Evolutionary conservation across 1,140 invertebrate genomes (phyloP), one percentile per base, ranked within the genome.

Genomic region (Drosophila melanogaster): DNA sequence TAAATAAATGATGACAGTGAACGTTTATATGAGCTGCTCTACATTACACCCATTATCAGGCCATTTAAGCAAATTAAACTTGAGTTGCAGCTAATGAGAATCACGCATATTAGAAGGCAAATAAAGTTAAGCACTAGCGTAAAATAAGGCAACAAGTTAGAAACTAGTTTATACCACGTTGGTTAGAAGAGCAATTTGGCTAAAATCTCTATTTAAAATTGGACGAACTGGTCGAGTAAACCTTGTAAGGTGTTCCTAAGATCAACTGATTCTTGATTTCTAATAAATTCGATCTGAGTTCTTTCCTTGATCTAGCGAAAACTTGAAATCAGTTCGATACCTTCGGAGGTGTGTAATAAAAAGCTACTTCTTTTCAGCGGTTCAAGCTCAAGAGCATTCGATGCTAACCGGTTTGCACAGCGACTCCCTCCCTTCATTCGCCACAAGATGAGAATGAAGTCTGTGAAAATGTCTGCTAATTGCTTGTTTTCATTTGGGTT

Each of bases 351-450:
- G 12, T 73, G 43, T 74, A 74, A 62, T 38, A 51, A 30, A 51
- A 30, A 43, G 44, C 70, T 71, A 56, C 50, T 56, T 43, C 35
- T 15, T 56, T 49, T 47, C 50, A 49, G 30, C 12, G 69, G 69
- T 74, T 73, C 69, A 74, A 73, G 71, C 69, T 74, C 69, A 73
- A 74, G 73, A 58, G 17, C 51, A 37, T 41, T 47, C 50, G 46
- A 38, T 47, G 51, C 11, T 19, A 76, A 75, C 72, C 71, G 71
- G 72, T 75, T 75, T 58, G 30, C 40, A 57, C 38, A 40, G 30
- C 40, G 59, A 19, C 53, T 46, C 5, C 59, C 53, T 44, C 6
- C 70, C 35, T 43, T 65, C 14, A 40, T 58, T 47, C 4, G 24
- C n/a, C 19, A 2, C 19, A 22, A 22, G 19, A 35, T 33, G 59